These are phyloP conservation scores for Cylas formicarius DNA, from an alignment of 1,140 invertebrate species.

Conservation along the genomic window DNA sequence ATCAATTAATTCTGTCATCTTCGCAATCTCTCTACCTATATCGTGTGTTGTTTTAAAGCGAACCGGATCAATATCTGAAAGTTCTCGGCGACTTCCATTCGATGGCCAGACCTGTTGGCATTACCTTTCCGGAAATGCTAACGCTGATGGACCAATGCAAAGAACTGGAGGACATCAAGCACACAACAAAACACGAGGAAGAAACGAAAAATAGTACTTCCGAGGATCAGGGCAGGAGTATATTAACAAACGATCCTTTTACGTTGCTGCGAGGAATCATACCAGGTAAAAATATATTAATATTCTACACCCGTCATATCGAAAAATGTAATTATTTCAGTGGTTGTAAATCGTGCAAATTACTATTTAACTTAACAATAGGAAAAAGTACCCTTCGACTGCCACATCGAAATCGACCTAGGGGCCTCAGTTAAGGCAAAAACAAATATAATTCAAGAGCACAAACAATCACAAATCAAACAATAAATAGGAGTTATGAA, in stretches of 20 bases:
- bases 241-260: slow-evolving; percentile 54
- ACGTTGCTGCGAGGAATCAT: slow-evolving; percentile 66
- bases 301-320: too few species aligned
- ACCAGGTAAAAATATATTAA: slow-evolving; percentile 66
- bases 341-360: too few species aligned
- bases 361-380: too few species aligned
- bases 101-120: slow-evolving; percentile 52
- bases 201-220: slow-evolving; percentile 14
- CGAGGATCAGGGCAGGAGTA: slow-evolving; percentile 41
- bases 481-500: too few species aligned
- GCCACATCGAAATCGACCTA: too few species aligned
- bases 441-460: too few species aligned
- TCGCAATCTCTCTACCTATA: too few species aligned
- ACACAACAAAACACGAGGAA: slow-evolving; percentile 8
- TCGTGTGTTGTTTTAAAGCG: slow-evolving; percentile 52
- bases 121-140: slow-evolving; percentile 63
- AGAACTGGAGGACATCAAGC: slow-evolving; percentile 42
- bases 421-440: too few species aligned
- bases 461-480: too few species aligned
- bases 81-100: slow-evolving; percentile 52
- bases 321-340: too few species aligned
- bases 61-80: slow-evolving; percentile 55
- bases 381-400: too few species aligned
- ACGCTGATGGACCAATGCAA: slow-evolving; percentile 69
- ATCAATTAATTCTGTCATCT: too few species aligned